Evolutionary conservation across 1,140 invertebrate species (phyloP).

Genomic region (Cotesia chilonis): DNA sequence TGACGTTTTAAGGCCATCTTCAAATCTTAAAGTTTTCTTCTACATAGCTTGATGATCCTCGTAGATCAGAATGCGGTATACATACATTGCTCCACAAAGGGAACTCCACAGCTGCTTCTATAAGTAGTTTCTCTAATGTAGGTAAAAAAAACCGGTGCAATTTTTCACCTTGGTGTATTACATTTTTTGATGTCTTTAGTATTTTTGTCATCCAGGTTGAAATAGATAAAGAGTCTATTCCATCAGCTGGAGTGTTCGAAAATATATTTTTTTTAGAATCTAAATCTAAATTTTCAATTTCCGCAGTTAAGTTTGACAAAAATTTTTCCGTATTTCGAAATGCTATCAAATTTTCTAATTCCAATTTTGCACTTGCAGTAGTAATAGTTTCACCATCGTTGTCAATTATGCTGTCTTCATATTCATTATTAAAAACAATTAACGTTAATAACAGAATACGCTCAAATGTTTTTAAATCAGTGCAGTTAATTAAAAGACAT

Average conservation of each 20-base stretch:
- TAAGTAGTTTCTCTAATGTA: conserved; percentile 1
- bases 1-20: conserved; percentile 11
- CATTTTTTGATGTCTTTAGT: conserved; percentile 1
- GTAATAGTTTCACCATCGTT: background rate
- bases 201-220: background rate
- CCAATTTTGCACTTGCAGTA: background rate
- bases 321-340: background rate
- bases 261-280: background rate
- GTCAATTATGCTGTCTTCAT: conserved; percentile 5
- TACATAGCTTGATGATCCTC: background rate
- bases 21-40: conserved; percentile 11
- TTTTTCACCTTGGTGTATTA: conserved; percentile 3
- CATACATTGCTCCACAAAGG: conserved; percentile 3
- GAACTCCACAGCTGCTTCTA: background rate
- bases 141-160: background rate
- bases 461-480: conserved; percentile 3
- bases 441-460: conserved; percentile 7
- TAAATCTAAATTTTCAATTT: background rate
- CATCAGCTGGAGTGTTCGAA: background rate
- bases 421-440: background rate
- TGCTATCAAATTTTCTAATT: conserved; percentile 2
- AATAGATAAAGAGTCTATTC: background rate
- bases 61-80: conserved; percentile 2
- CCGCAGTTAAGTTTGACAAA: background rate
- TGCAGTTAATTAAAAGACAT: conserved; percentile 1